Conservation (phyloP, 1,140 invertebrate species). For the Lordiphosa mommai region DNA sequence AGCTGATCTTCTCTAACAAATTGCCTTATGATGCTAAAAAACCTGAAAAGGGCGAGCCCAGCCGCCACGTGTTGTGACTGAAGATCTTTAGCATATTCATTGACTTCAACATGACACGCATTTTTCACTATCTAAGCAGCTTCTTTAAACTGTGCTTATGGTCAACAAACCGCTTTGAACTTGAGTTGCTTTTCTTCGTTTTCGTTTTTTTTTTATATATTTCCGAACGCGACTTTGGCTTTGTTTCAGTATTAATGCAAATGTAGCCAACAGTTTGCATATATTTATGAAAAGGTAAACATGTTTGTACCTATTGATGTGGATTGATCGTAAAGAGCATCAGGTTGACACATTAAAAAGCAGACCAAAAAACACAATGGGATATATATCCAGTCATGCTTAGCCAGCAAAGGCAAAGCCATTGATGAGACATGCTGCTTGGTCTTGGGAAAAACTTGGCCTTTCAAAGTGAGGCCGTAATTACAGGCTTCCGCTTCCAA, state of each 20-base stretch:
- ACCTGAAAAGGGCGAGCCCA: no score
- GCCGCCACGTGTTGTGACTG: no score
- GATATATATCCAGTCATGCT: conserved; percentile 31
- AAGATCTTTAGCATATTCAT: no score
- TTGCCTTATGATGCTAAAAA: no score
- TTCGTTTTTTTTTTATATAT: background rate
- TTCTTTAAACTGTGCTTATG: background rate
- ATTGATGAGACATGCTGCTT: conserved; percentile 12
- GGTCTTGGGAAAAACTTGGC: conserved; percentile 41
- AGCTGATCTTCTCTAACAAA: no score
- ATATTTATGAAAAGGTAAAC: conserved; percentile 10
- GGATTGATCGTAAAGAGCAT: conserved; percentile 21
- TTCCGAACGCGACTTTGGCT: conserved; percentile 3
- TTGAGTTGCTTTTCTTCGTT: conserved; percentile 33
- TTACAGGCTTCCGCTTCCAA: conserved; percentile 63
- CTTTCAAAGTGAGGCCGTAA: conserved; percentile 56
- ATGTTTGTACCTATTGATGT: conserved; percentile 21
- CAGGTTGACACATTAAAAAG: conserved; percentile 19
- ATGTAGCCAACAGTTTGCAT: conserved; percentile 12
- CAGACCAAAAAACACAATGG: conserved; percentile 23
- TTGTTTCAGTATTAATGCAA: conserved; percentile 30
- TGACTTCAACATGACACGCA: no score
- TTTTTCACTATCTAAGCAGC: no score
- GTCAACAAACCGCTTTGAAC: conserved; percentile 57
- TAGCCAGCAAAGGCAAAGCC: conserved; percentile 1